Base-by-base conservation (phyloP, 2,113 vertebrate species). In the Pseudolaguvia tuberculata region DNA sequence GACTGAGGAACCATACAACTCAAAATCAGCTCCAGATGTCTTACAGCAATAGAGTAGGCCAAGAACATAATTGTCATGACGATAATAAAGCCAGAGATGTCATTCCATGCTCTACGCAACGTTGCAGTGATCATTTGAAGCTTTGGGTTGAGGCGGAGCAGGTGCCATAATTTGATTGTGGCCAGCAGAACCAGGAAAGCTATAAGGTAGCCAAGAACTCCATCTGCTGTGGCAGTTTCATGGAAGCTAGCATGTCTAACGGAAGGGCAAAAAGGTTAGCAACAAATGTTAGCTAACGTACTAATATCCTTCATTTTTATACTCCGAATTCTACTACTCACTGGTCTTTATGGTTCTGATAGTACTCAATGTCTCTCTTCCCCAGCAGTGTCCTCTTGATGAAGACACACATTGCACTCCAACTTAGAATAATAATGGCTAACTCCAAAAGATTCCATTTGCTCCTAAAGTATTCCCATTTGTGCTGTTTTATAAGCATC, bases 141-240 rank as follows among this genome's bases (percentile, higher is more conserved):
- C 76, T 98, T 96, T 52, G 95, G 94, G 82, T 98, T 99, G 81
- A 99, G 84, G 82, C 96, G 92, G 86, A 98, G 86, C 77, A 98
- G 92, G 78, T 96, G 95, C 95, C 96, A 98, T 78, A 98, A 86
- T 83, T 98, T 99, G 81, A 96, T 84, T 1, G 94, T 98, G 77
- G 95, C 92, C 79, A 97, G 88, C 59, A 98, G 90, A 65, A 98
- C 95, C 76, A 99, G 85, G 87, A 98, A 95, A 1, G 95, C 96
- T 58, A 97, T 92, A 79, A 97, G 87, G 87, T 98, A 97, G 61
- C 96, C 96, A 67, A 99, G 91, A 70, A 89, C 90, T 21, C 93
- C 89, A 20, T 97, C 94, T 0, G 93, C 92, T 48, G 85, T 88
- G 0, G 94, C 96, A 0, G 95, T 96, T 85, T 97, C 93, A 51